phyloP scores from a whole-genome alignment of 1,140 invertebrate species.

The Drosophila insularis region DNA sequence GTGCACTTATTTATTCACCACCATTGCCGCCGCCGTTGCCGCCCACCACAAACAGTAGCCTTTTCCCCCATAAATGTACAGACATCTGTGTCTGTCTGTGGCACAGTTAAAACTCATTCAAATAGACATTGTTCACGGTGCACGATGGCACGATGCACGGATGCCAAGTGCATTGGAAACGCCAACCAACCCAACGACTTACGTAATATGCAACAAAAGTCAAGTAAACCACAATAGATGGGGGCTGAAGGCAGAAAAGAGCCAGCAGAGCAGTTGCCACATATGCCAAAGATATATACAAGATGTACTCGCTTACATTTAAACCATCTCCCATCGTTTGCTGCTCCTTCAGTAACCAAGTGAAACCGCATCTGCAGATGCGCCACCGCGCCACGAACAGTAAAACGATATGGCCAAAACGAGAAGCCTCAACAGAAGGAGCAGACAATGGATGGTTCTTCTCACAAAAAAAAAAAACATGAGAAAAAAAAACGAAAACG shows the following conservation, averaged over 20 bases:
- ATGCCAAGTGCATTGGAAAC: slow-evolving; percentile 45
- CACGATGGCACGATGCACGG: slow-evolving; percentile 5
- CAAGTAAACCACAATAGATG: slow-evolving; percentile 61
- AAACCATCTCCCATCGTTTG: slow-evolving; percentile 10
- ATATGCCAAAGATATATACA: slow-evolving; percentile 41
- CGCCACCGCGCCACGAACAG: slow-evolving; percentile 1
- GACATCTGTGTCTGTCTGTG: slow-evolving; percentile 36
- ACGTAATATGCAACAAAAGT: slow-evolving; percentile 72
- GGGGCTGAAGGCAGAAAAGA: not conserved
- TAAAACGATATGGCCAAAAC: slow-evolving; percentile 19
- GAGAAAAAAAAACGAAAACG: not conserved
- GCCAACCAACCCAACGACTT: slow-evolving; percentile 30
- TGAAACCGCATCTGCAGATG: slow-evolving; percentile 11
- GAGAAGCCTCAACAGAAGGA: slow-evolving; percentile 13
- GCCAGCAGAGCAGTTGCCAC: slow-evolving; percentile 27
- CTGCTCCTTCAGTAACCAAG: slow-evolving; percentile 25
- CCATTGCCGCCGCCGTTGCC: not conserved
- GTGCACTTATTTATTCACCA: slow-evolving; percentile 56
- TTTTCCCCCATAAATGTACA: slow-evolving; percentile 9
- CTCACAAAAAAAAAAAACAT: slow-evolving; percentile 20
- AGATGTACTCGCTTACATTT: slow-evolving; percentile 16
- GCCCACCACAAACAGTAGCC: slow-evolving; percentile 31
- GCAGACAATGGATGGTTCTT: not conserved
- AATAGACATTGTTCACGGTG: slow-evolving; percentile 7
- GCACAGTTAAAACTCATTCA: slow-evolving; percentile 59